Evolutionary conservation across 2,888 invertebrate genomes (phyloP).

Genomic region (Cotesia congregata): DNA sequence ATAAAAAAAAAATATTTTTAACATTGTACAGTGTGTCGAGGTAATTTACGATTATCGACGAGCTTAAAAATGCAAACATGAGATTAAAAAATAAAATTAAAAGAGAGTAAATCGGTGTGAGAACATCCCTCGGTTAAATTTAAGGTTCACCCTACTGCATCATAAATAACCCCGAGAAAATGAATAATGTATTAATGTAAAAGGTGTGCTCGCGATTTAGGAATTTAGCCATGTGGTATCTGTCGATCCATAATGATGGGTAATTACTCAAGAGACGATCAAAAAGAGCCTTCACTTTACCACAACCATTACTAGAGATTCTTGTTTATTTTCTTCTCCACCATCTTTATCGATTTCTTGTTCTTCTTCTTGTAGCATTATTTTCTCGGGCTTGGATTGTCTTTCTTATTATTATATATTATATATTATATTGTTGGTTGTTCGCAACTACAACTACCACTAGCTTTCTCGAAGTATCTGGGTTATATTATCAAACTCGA

Average conservation of each 20-base stretch:
- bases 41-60: neutral
- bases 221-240: constrained; percentile 47
- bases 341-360: constrained; percentile 1
- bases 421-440: neutral
- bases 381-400: neutral
- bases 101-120: constrained; percentile 32
- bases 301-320: neutral
- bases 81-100: constrained; percentile 10
- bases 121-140: constrained; percentile 23
- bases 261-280: constrained; percentile 45
- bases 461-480: neutral
- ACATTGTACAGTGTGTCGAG: too few species aligned
- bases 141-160: constrained; percentile 17
- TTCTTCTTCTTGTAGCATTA: neutral
- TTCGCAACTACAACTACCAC: neutral
- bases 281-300: constrained; percentile 25
- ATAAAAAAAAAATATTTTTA: neutral
- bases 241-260: constrained; percentile 47
- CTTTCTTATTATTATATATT: constrained; percentile 14
- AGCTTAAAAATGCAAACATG: neutral
- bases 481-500: constrained; percentile 46
- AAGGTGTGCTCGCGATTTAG: constrained; percentile 39
- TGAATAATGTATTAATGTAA: constrained; percentile 48
- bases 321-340: neutral
- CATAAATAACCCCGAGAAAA: constrained; percentile 40